Percentiles rank a stretch among this genome's conserved stretches.
phyloP scores from a whole-genome alignment of 2,888 invertebrate species.

The Lacanobia wlatinum region DNA sequence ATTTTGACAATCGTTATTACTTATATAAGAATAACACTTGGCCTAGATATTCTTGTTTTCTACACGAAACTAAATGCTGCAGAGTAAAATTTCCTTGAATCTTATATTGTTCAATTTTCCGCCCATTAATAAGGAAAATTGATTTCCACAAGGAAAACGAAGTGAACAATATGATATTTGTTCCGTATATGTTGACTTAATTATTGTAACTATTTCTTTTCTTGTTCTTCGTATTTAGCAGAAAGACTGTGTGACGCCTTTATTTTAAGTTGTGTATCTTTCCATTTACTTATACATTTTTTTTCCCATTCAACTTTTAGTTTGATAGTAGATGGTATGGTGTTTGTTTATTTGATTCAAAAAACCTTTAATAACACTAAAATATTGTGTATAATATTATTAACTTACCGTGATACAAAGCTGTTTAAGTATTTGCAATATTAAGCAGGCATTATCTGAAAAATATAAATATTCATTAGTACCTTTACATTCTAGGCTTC shows the following conservation, averaged over 20 bases:
- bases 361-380: too few relatives aligned
- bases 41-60: too few relatives aligned
- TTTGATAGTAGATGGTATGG: neutral
- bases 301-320: neutral
- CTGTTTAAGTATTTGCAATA: neutral
- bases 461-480: neutral
- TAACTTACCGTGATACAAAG: neutral
- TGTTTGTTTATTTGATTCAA: neutral
- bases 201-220: constrained; percentile 42
- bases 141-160: constrained; percentile 40
- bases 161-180: constrained; percentile 32
- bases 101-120: neutral
- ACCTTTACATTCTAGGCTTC: neutral
- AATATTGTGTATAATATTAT: neutral
- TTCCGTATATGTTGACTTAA: constrained; percentile 50
- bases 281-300: too few relatives aligned
- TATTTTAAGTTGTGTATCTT: too few relatives aligned
- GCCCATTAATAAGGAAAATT: constrained; percentile 28
- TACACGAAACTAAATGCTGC: neutral
- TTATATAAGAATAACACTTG: too few relatives aligned
- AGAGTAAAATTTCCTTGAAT: neutral
- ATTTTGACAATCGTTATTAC: too few relatives aligned
- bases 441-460: neutral
- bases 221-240: constrained; percentile 2
- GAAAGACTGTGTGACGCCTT: too few relatives aligned